These are phyloP conservation scores for Panulirus ornatus DNA, from an alignment of 1,140 invertebrate genomes.

Conservation along the genomic window DNA sequence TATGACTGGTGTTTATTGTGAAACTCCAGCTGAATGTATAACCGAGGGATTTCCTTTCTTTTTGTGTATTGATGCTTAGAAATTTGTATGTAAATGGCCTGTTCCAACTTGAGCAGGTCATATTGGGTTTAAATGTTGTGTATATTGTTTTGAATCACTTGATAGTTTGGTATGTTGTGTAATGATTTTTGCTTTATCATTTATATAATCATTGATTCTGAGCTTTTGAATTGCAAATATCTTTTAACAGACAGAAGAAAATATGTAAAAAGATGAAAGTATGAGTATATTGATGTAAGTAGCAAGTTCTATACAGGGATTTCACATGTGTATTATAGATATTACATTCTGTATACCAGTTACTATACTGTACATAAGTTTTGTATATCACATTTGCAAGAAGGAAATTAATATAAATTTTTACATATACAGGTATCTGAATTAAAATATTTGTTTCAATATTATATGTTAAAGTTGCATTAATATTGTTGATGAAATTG, in stretches of 20 bases:
- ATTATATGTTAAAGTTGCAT: neutral
- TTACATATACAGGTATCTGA: neutral
- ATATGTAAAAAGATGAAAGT: neutral
- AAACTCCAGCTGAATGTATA: neutral
- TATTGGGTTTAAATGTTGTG: neutral
- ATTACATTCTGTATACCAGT: neutral
- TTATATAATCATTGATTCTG: neutral
- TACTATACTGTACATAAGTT: slow-evolving; percentile 9
- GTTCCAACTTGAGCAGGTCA: neutral
- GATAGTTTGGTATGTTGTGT: neutral
- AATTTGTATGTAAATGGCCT: neutral
- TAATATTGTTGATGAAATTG: neutral
- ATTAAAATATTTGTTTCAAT: neutral
- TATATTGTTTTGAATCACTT: neutral
- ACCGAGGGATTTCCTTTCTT: neutral
- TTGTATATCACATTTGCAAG: slow-evolving; percentile 4
- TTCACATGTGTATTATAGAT: neutral
- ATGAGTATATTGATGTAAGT: neutral
- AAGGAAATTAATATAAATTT: neutral
- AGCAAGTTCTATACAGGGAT: neutral
- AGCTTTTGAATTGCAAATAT: neutral
- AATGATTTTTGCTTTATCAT: too few relatives aligned
- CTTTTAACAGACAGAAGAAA: neutral
- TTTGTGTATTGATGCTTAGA: too few relatives aligned
- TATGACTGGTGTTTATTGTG: too few relatives aligned